These are phyloP conservation scores for Tipula helvola DNA, from an alignment of 2,888 invertebrate species.

Conservation along the genomic window DNA sequence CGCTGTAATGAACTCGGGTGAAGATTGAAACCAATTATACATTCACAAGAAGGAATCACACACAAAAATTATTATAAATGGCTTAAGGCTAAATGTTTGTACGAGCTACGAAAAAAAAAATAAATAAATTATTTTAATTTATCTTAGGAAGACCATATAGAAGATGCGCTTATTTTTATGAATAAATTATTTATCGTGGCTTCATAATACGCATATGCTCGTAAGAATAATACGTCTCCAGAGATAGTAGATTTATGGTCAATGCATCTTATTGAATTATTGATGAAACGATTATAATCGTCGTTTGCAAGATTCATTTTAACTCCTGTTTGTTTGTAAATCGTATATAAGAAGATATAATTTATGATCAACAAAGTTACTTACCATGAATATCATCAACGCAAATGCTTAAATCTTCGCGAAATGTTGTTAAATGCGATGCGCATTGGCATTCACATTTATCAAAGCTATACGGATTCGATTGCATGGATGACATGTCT, in stretches of 20 bases:
- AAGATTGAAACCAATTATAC: neutral
- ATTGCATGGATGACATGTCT: constrained; percentile 4
- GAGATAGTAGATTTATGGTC: neutral
- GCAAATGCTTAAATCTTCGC: constrained; percentile 74
- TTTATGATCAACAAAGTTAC: constrained; percentile 19
- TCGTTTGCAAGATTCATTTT: neutral
- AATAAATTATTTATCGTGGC: neutral
- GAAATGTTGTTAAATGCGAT: constrained; percentile 60
- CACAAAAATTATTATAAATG: neutral
- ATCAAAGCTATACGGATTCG: constrained; percentile 13
- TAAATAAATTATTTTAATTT: neutral
- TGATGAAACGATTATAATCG: neutral
- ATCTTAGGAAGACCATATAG: neutral
- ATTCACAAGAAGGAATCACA: neutral
- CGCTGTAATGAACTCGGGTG: neutral
- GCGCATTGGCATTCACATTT: constrained; percentile 68
- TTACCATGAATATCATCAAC: constrained; percentile 77
- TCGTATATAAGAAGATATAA: neutral
- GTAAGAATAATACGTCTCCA: neutral
- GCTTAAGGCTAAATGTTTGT: neutral
- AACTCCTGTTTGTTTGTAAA: neutral
- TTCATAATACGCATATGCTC: neutral
- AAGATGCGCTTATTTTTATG: neutral
- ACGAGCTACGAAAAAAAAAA: neutral
- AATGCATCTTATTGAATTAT: neutral